These are phyloP conservation scores for Chitala chitala DNA, from an alignment of 2,113 vertebrate species.

Conservation along the genomic window DNA sequence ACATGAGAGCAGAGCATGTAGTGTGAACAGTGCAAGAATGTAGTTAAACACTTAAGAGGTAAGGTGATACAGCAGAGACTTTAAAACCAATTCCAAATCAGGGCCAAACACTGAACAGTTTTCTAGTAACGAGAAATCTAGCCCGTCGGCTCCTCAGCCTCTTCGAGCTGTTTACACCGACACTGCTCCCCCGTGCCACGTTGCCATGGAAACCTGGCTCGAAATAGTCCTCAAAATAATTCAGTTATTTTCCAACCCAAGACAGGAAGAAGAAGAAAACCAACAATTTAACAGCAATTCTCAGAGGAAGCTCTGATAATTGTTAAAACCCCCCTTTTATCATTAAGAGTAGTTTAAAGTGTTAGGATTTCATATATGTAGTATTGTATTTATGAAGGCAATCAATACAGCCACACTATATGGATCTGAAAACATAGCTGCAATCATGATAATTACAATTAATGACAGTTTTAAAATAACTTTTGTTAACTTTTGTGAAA, in stretches of 20 bases:
- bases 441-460: no score
- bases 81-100: no score
- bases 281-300: slow-evolving; percentile 23
- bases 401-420: no score
- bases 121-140: not conserved
- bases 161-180: slow-evolving; percentile 22
- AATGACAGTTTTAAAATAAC: not conserved
- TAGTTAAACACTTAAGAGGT: no score
- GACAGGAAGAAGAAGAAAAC: slow-evolving; percentile 26
- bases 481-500: not conserved
- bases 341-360: not conserved
- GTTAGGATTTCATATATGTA: not conserved
- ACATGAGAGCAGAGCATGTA: no score
- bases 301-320: not conserved
- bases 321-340: not conserved
- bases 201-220: slow-evolving; percentile 57
- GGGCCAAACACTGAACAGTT: not conserved
- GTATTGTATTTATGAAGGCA: no score
- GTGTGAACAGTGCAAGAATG: not conserved
- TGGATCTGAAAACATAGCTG: no score
- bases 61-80: no score
- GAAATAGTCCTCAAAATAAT: slow-evolving; percentile 48
- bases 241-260: slow-evolving; percentile 33
- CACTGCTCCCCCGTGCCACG: slow-evolving; percentile 24
- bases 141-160: not conserved